phyloP scores from a whole-genome alignment of 2,888 invertebrate species.

The Tipula helvola region DNA sequence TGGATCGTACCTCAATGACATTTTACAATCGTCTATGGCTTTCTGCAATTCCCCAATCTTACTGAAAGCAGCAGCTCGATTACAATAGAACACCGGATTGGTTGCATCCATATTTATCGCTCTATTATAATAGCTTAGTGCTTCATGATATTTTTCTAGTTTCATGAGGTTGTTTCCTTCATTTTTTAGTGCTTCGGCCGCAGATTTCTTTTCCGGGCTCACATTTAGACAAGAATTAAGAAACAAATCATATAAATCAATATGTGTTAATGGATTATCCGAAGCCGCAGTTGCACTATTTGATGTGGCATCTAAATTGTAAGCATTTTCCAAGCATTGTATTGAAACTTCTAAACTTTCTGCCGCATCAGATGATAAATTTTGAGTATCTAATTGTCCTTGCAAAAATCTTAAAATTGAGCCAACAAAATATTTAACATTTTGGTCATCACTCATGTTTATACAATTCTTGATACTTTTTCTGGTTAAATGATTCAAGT shows the following conservation, averaged over 20 bases:
- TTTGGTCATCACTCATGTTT: neutral
- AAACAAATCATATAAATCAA: constrained; percentile 38
- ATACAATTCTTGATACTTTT: neutral
- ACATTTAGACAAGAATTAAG: constrained; percentile 34
- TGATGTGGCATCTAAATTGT: constrained; percentile 44
- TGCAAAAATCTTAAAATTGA: constrained; percentile 31
- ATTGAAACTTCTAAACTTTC: constrained; percentile 73
- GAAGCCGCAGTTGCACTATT: constrained; percentile 15
- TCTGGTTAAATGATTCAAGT: neutral
- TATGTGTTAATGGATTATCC: constrained; percentile 22
- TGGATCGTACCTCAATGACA: constrained; percentile 78
- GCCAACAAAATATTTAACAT: constrained; percentile 24
- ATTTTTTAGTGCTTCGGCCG: constrained; percentile 77
- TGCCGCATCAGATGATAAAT: constrained; percentile 28
- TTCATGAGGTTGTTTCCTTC: constrained; percentile 87
- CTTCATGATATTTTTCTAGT: constrained; percentile 63
- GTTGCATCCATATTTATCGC: constrained; percentile 77
- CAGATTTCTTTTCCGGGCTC: constrained; percentile 42
- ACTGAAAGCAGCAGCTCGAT: constrained; percentile 91
- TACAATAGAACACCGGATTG: constrained; percentile 94
- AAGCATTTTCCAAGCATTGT: constrained; percentile 88
- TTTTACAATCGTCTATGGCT: constrained; percentile 83
- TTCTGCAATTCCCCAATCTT: constrained; percentile 71
- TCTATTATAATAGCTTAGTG: constrained; percentile 63
- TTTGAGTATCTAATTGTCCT: constrained; percentile 26